A percentile compares a stretch with the other conserved stretches of the same genome.
These are phyloP conservation scores for Nylanderia fulva DNA, from an alignment of 1,140 invertebrate genomes.

Conservation along the genomic window DNA sequence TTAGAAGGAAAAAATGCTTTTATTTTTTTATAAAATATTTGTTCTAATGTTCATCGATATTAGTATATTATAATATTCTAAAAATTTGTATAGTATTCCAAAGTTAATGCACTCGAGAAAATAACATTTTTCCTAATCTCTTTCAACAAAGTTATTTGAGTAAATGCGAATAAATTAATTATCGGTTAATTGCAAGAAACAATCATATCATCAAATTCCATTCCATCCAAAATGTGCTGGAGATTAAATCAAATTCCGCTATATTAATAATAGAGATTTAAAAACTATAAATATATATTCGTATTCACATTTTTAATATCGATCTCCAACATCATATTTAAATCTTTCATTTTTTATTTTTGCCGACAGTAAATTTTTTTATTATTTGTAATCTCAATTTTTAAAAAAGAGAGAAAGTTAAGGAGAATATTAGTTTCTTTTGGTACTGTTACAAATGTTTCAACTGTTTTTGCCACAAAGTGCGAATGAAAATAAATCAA, in stretches of 20 bases:
- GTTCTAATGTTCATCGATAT: background rate
- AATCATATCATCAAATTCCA: background rate
- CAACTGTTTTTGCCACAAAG: background rate
- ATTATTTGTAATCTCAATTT: background rate
- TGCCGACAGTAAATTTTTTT: background rate
- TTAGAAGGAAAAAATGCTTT: background rate
- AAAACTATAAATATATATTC: background rate
- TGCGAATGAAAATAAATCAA: background rate
- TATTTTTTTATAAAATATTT: background rate
- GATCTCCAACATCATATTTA: background rate
- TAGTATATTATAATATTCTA: background rate
- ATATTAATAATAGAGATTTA: background rate
- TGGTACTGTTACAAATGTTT: background rate
- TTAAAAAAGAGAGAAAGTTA: background rate
- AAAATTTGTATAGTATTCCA: background rate
- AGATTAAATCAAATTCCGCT: background rate
- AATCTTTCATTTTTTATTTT: background rate
- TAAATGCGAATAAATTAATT: conserved; percentile 13
- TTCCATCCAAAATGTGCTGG: background rate
- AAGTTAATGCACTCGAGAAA: background rate
- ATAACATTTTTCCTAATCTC: background rate
- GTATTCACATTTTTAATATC: background rate
- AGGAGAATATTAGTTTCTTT: background rate
- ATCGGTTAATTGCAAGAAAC: background rate
- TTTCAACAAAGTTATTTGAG: background rate